These are phyloP conservation scores for Octonoba sinensis DNA, from an alignment of 2,888 invertebrate species.

Conservation along the genomic window DNA sequence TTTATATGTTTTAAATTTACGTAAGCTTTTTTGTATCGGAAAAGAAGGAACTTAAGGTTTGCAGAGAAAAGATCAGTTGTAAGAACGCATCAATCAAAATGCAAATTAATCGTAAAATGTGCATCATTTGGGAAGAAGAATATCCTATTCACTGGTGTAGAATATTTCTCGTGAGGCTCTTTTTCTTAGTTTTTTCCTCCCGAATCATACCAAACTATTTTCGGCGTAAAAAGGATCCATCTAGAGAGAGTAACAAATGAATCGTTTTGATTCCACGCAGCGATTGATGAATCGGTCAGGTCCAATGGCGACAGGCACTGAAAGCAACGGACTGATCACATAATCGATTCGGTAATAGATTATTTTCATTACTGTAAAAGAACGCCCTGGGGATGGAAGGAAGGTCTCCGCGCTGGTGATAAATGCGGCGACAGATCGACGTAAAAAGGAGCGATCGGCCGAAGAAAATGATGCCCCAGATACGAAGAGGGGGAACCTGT, in stretches of 20 bases:
- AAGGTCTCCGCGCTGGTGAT: constrained; percentile 37
- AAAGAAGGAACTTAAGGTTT: no score
- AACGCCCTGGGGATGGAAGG: constrained; percentile 36
- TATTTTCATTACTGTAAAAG: constrained; percentile 64
- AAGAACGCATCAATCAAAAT: no score
- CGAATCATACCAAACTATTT: no score
- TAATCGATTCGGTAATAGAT: constrained; percentile 63
- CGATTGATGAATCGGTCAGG: constrained; percentile 56
- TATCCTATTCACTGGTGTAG: no score
- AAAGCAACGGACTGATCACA: constrained; percentile 53
- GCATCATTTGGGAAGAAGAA: no score
- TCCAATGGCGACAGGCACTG: constrained; percentile 43
- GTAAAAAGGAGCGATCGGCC: constrained; percentile 50
- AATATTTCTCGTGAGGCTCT: no score
- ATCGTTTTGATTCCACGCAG: constrained; percentile 24
- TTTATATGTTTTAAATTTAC: no score
- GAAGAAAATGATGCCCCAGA: constrained; percentile 22
- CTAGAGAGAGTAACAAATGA: constrained; percentile 34
- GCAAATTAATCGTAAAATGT: no score
- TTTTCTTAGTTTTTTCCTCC: no score
- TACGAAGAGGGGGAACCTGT: constrained; percentile 26
- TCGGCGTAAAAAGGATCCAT: no score
- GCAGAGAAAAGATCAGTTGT: no score
- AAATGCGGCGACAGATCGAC: constrained; percentile 60
- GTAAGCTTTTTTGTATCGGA: no score